Base-by-base conservation (phyloP, 2,888 invertebrate species). In the Nowickia ferox region DNA sequence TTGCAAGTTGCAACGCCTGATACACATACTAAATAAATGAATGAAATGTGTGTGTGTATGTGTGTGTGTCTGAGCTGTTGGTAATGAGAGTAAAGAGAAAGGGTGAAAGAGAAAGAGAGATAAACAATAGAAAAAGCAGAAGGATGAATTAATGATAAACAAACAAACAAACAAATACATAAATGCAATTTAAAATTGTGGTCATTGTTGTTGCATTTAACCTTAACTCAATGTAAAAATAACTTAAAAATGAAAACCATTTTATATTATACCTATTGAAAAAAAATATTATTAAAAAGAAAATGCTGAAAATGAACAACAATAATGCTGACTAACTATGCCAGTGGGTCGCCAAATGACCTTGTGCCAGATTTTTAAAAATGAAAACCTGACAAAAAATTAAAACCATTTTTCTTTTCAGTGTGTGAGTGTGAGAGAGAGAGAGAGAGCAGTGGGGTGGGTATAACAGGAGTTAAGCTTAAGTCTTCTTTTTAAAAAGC, bases 291-390 rank as follows among this genome's bases (percentile, higher is more conserved):
- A 48, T 57, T 44, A n/a, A 51, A 57, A 86, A 59, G 40, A 59
- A 63, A 68, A 44, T 15, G 38, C 53, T 55, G 40, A 83, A 57
- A 44, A 79, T 15, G 55, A 80, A 76, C 44, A 80, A 65, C 9
- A 77, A 59, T 42, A 61, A 38, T 9, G 9, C 59, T 59, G 40
- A 74, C 63, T 75, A 86, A 68, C 79, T 92, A 89, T 91, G 92
- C 90, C 90, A 92, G 90, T 91, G 89, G 92, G 92, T 92, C 92
- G 90, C 88, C 88, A 88, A 19, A 88, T 91, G 91, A 92, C 92
- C 92, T 91, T 92, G 92, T 92, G 89, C 92, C 87, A 92, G 89
- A 89, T 92, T 89, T 87, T 51, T 59, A 17, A 51, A 59, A 48
- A 57, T 59, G 53, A 87, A 68, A 84, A 85, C 84, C 55, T n/a